phyloP scores from a whole-genome alignment of 2,888 invertebrate genomes.

The Scaptomyza tumidula region DNA sequence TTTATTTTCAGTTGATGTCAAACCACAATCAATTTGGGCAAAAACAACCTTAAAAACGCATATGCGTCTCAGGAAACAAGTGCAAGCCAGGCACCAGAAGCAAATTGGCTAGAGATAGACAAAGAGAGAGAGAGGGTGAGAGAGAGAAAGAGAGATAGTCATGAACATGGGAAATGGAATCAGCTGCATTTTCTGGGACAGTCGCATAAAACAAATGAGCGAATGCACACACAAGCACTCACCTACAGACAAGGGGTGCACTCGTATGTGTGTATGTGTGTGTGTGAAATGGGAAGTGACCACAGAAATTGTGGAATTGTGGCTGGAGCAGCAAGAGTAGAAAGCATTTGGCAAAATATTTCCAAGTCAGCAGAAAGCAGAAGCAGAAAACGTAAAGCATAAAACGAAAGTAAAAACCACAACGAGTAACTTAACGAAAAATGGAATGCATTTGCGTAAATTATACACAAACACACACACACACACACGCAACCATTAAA shows the following conservation, averaged over 20 bases:
- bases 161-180: constrained; percentile 18
- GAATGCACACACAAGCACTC: constrained; percentile 17
- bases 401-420: constrained; percentile 44
- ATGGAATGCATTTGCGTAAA: constrained; percentile 36
- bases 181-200: constrained; percentile 42
- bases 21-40: constrained; percentile 7
- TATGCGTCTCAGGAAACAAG: constrained; percentile 23
- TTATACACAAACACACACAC: constrained; percentile 6
- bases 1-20: constrained; percentile 4
- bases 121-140: not conserved
- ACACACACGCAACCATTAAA: constrained; percentile 4
- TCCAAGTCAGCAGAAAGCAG: constrained; percentile 24
- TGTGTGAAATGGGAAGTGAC: constrained; percentile 6
- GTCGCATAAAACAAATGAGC: constrained; percentile 45
- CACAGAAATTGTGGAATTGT: constrained; percentile 36
- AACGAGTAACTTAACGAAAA: constrained; percentile 22
- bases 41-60: constrained; percentile 28
- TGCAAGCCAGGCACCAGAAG: not conserved
- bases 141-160: not conserved
- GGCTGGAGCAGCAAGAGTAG: constrained; percentile 3
- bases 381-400: constrained; percentile 2
- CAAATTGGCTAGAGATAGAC: not conserved
- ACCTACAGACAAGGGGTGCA: not conserved
- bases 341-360: constrained; percentile 35
- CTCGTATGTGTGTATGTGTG: not conserved